Evolutionary conservation across 2,113 vertebrate species (phyloP).

Genomic region (Genyomyrus donnyi): DNA sequence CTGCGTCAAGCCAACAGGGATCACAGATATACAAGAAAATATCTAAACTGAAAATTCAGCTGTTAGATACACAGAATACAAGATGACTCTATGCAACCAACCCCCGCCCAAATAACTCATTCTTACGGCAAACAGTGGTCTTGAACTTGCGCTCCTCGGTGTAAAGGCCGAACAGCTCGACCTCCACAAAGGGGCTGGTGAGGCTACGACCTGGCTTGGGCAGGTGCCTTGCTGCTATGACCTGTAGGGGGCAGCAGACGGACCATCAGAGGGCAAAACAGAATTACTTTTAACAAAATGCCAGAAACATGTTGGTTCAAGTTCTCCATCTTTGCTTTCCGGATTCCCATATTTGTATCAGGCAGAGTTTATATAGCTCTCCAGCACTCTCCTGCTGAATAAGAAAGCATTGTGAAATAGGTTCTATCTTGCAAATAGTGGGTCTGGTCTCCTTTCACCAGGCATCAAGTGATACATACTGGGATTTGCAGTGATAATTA

Average conservation of each 20-base stretch:
- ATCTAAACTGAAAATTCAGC: background rate
- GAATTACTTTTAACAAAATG: background rate
- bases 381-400: background rate
- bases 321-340: background rate
- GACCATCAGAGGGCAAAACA: background rate
- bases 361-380: background rate
- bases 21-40: background rate
- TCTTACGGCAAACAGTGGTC: conserved; percentile 69
- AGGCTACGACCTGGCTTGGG: conserved; percentile 85
- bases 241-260: conserved; percentile 51
- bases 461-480: background rate
- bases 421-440: background rate
- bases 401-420: background rate
- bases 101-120: background rate
- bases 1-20: background rate
- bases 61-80: background rate
- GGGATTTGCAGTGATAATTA: background rate
- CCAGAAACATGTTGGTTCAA: background rate
- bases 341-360: background rate
- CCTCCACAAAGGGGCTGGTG: conserved; percentile 87
- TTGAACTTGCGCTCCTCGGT: conserved; percentile 84
- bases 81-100: background rate
- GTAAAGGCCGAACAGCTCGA: conserved; percentile 83
- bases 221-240: conserved; percentile 87
- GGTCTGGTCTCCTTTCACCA: background rate